Evolutionary conservation across 1,140 invertebrate species (phyloP).

Genomic region (Diploscapter pachys): DNA sequence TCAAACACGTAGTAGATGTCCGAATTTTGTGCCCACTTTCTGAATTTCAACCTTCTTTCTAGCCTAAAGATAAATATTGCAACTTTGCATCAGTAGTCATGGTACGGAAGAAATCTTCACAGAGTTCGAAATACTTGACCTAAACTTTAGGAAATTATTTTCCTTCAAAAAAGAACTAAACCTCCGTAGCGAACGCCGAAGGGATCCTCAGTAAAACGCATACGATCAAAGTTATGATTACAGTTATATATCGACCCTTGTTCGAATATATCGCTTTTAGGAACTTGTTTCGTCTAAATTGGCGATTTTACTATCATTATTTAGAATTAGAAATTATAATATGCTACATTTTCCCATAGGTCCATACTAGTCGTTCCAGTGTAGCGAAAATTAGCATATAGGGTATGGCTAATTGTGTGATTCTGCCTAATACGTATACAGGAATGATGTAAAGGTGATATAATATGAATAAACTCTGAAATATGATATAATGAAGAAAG

Average conservation of each 20-base stretch:
- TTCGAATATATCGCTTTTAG: conserved; percentile 34
- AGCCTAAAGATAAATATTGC: neutral
- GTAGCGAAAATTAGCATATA: conserved; percentile 58
- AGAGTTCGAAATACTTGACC: conserved; percentile 38
- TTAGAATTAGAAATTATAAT: neutral
- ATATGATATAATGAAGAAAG: neutral
- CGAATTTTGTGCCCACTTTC: conserved; percentile 31
- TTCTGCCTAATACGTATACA: conserved; percentile 43
- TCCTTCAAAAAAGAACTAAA: too few relatives aligned
- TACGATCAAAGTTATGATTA: conserved; percentile 29
- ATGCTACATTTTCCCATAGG: conserved; percentile 19
- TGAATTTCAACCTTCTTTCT: conserved; percentile 9
- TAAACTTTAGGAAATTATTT: neutral
- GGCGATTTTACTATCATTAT: too few relatives aligned
- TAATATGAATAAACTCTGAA: conserved; percentile 45
- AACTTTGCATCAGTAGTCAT: conserved; percentile 34
- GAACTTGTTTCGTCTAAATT: conserved; percentile 14
- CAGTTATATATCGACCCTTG: conserved; percentile 34
- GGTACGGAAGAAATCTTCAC: conserved; percentile 45
- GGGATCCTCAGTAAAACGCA: conserved; percentile 41
- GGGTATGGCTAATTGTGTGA: conserved; percentile 50
- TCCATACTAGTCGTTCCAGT: conserved; percentile 53
- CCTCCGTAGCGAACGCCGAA: conserved; percentile 26
- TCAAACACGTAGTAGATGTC: conserved; percentile 41
- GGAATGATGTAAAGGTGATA: conserved; percentile 54